phyloP scores from a whole-genome alignment of 2,797 vertebrate species.

The Malurus leucopterus region DNA sequence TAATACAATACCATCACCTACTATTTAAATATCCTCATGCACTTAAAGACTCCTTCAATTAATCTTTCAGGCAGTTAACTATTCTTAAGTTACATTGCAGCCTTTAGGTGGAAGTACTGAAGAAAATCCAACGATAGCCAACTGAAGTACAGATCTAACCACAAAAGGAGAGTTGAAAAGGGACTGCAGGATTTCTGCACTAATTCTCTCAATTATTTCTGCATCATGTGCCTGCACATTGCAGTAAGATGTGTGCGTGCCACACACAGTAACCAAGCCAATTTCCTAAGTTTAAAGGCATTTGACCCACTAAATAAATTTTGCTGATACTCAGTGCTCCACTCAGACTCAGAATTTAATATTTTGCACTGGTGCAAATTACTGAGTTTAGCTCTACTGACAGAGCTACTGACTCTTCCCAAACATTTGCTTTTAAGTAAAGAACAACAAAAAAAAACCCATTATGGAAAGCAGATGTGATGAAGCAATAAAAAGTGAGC shows the following conservation, averaged over 20 bases:
- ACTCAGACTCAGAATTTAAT: not conserved
- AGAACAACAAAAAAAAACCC: not conserved
- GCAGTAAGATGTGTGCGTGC: not conserved
- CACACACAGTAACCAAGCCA: not conserved
- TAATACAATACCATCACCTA: not conserved
- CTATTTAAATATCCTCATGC: not conserved
- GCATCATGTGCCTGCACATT: not conserved
- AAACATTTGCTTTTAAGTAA: not conserved
- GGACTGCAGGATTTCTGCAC: not conserved
- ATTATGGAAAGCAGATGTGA: not conserved
- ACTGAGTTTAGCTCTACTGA: not conserved
- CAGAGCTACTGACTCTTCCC: not conserved
- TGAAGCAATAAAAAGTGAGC: not conserved
- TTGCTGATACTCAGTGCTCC: not conserved
- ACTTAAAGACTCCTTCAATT: not conserved
- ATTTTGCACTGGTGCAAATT: not conserved
- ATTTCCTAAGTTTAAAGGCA: not conserved
- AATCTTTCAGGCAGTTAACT: not conserved
- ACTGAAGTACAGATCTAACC: not conserved
- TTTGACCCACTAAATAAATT: not conserved
- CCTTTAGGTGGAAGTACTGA: not conserved
- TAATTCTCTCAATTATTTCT: slow-evolving; percentile 28
- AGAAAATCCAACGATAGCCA: not conserved
- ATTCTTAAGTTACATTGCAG: not conserved
- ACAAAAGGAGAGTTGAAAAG: not conserved